These are phyloP conservation scores for Zaprionus tsacasi DNA, from an alignment of 1,140 invertebrate species.

Conservation along the genomic window DNA sequence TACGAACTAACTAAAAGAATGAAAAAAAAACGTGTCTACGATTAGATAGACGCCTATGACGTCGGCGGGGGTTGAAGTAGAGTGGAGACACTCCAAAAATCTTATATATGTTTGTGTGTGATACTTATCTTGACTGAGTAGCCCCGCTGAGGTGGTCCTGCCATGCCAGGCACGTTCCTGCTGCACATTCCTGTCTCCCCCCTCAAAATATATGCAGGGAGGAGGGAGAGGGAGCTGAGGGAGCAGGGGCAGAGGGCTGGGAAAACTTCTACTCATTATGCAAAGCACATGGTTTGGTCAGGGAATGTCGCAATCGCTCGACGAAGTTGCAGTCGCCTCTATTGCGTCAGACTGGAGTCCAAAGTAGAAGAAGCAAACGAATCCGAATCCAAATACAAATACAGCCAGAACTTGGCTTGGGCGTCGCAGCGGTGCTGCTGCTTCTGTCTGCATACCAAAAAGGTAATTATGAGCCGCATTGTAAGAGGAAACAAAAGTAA, in stretches of 20 bases:
- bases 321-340: conserved; percentile 3
- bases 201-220: neutral
- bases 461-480: conserved; percentile 80
- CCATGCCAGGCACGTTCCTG: conserved; percentile 42
- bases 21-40: conserved; percentile 33
- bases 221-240: too few relatives aligned
- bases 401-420: conserved; percentile 39
- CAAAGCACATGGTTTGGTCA: conserved; percentile 39
- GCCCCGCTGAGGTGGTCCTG: conserved; percentile 54
- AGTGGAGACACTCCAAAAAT: neutral
- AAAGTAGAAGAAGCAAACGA: neutral
- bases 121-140: conserved; percentile 18
- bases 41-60: conserved; percentile 67
- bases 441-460: conserved; percentile 81
- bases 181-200: conserved; percentile 19
- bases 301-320: neutral
- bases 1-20: conserved; percentile 29
- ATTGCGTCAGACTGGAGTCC: conserved; percentile 30
- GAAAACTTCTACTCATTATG: conserved; percentile 54
- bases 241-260: neutral
- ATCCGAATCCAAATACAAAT: neutral
- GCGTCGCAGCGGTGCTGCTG: conserved; percentile 26
- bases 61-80: conserved; percentile 23
- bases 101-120: neutral
- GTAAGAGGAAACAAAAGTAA: conserved; percentile 68